Evolutionary conservation across 2,113 vertebrate species (phyloP).

Genomic region (Cyprinodon variegatus): DNA sequence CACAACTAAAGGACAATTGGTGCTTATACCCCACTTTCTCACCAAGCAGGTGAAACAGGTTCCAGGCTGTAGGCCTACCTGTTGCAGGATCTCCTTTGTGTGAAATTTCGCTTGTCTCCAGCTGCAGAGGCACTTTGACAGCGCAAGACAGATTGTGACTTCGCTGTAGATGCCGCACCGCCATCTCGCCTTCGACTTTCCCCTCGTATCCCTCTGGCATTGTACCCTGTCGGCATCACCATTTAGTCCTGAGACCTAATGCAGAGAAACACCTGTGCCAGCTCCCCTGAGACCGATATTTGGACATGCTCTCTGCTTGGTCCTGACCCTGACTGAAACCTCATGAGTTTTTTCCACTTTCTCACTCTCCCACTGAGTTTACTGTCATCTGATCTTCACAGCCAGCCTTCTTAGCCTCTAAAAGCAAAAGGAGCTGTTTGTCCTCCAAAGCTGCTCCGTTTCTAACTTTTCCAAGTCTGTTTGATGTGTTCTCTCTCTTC

Average conservation of each 20-base stretch:
- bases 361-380: slow-evolving; percentile 49
- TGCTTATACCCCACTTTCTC: background rate
- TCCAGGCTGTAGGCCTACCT: slow-evolving; percentile 62
- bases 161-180: slow-evolving; percentile 10
- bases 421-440: slow-evolving; percentile 30
- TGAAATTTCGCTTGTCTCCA: slow-evolving; percentile 54
- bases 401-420: slow-evolving; percentile 28
- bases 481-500: slow-evolving; percentile 59
- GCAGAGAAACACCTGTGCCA: slow-evolving; percentile 25
- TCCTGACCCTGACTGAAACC: slow-evolving; percentile 10
- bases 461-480: slow-evolving; percentile 49
- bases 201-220: slow-evolving; percentile 8
- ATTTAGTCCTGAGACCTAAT: background rate
- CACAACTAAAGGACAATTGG: background rate
- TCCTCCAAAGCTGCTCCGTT: slow-evolving; percentile 27
- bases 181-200: slow-evolving; percentile 15
- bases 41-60: slow-evolving; percentile 25
- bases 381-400: slow-evolving; percentile 55
- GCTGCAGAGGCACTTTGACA: slow-evolving; percentile 35
- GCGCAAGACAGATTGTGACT: slow-evolving; percentile 52
- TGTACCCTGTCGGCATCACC: slow-evolving; percentile 53
- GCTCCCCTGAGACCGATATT: slow-evolving; percentile 7
- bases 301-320: slow-evolving; percentile 21
- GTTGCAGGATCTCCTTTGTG: slow-evolving; percentile 32
- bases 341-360: slow-evolving; percentile 25